Evolutionary conservation across 2,797 vertebrate species (phyloP).

Genomic region (Prionace glauca): DNA sequence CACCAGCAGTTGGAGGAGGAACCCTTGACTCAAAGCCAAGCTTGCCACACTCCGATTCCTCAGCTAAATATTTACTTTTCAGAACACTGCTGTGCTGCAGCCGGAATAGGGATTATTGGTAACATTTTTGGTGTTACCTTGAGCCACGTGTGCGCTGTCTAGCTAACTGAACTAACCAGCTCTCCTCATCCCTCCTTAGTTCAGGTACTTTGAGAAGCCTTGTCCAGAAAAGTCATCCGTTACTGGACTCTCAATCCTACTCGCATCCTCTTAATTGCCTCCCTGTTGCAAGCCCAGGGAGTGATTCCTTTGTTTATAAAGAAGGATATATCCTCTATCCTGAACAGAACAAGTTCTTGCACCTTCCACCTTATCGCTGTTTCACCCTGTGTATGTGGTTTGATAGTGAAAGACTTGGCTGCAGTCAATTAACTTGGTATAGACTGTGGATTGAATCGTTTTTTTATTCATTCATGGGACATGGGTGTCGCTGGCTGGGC

Average conservation of each 20-base stretch:
- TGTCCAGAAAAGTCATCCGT: not conserved
- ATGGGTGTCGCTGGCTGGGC: too few relatives aligned
- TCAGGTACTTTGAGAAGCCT: not conserved
- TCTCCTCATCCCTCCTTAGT: too few relatives aligned
- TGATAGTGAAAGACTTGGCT: not conserved
- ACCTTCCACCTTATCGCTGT: not conserved
- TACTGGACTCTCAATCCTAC: not conserved
- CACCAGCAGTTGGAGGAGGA: not conserved
- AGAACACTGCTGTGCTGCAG: not conserved
- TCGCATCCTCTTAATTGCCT: not conserved
- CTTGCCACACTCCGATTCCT: not conserved
- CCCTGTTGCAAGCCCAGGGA: not conserved
- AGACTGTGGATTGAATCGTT: too few relatives aligned
- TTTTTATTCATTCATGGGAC: too few relatives aligned
- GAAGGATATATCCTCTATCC: too few relatives aligned
- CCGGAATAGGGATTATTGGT: not conserved
- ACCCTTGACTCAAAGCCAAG: not conserved
- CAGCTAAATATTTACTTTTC: not conserved
- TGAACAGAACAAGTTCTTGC: not conserved
- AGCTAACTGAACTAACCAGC: not conserved
- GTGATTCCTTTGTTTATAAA: not conserved
- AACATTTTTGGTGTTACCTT: not conserved
- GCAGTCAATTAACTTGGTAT: not conserved
- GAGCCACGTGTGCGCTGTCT: not conserved
- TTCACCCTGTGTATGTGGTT: not conserved